Percentiles rank a stretch among this genome's conserved stretches.
These are phyloP conservation scores for Lophotriccus pileatus DNA, from an alignment of 2,797 vertebrate species.

Conservation along the genomic window DNA sequence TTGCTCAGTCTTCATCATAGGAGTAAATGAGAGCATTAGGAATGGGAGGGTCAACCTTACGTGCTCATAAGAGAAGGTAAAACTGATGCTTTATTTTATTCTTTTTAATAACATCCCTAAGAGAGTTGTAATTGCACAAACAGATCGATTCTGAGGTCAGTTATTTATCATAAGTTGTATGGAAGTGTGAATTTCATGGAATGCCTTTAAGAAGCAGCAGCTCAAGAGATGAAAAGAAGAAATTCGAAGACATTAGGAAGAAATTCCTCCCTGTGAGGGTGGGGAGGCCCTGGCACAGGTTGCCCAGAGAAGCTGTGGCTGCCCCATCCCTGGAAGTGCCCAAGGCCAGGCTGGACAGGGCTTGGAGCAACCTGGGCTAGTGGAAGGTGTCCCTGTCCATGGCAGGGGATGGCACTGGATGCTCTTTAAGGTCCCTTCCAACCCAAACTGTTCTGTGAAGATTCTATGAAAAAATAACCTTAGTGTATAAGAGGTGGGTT, in stretches of 20 bases:
- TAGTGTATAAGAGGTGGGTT: not conserved
- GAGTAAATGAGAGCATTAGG: not conserved
- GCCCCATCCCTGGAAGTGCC: not conserved
- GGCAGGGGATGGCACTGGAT: not conserved
- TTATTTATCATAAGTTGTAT: not conserved
- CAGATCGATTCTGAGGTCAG: not conserved
- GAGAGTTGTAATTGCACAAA: not conserved
- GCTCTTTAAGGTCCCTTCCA: not conserved
- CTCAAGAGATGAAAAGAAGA: not conserved
- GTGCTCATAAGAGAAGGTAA: not conserved
- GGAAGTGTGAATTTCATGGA: not conserved
- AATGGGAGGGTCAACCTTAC: not conserved
- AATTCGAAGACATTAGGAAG: not conserved
- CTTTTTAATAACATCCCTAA: not conserved
- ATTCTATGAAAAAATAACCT: not conserved
- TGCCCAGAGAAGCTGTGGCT: not conserved
- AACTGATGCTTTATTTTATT: not conserved
- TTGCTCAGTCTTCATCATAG: not conserved
- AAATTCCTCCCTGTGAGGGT: not conserved
- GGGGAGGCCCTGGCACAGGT: not conserved
- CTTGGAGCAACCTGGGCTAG: not conserved
- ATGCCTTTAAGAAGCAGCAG: not conserved
- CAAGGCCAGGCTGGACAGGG: fast-evolving
- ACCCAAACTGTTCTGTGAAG: not conserved
- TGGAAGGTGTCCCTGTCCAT: not conserved